Conservation (phyloP, 2,113 vertebrate species). For the Vombatus ursinus region DNA sequence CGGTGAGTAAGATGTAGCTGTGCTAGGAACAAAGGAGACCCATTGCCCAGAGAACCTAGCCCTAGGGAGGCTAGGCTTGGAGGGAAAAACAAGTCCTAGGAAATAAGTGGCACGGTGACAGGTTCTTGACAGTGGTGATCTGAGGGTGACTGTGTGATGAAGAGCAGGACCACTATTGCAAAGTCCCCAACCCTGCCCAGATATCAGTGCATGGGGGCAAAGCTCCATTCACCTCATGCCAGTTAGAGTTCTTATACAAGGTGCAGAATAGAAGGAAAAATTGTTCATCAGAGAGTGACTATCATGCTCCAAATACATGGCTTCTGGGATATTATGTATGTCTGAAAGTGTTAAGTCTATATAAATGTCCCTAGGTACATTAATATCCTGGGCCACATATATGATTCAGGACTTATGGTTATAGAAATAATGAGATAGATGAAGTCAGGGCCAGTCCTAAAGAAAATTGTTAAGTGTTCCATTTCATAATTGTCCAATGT, state of each 20-base stretch:
- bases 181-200: not conserved
- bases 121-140: not conserved
- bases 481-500: not conserved
- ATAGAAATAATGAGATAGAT: not conserved
- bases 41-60: not conserved
- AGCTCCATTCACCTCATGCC: not conserved
- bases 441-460: not conserved
- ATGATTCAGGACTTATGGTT: not conserved
- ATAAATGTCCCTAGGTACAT: not conserved
- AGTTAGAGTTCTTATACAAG: not conserved
- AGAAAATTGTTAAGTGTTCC: not conserved
- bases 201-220: not conserved
- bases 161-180: not conserved
- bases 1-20: not conserved
- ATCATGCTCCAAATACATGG: not conserved
- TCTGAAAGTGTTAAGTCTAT: not conserved
- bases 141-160: not conserved
- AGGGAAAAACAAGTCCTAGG: not conserved
- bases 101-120: not conserved
- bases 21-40: not conserved
- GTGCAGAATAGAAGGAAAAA: not conserved
- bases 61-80: not conserved
- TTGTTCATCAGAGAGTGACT: not conserved
- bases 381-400: not conserved
- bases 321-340: not conserved